phyloP scores from a whole-genome alignment of 1,140 invertebrate species.

The Pseudomyrmex sp. region DNA sequence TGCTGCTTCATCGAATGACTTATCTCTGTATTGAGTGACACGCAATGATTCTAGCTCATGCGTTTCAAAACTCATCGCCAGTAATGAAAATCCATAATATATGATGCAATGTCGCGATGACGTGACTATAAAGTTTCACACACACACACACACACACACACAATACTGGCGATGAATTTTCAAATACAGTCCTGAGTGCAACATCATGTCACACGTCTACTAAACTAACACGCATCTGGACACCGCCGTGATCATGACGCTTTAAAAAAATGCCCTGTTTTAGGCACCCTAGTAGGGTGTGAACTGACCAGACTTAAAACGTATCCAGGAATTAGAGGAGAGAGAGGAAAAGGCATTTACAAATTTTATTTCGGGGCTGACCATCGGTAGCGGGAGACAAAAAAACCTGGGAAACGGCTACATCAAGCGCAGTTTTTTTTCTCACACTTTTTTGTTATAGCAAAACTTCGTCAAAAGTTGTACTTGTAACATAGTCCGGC shows the following conservation, averaged over 20 bases:
- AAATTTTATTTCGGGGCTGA: conserved; percentile 31
- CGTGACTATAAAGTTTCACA: too few species aligned
- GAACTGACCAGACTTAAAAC: conserved; percentile 39
- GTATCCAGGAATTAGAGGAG: conserved; percentile 16
- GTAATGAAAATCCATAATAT: too few species aligned
- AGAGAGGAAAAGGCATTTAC: conserved; percentile 20
- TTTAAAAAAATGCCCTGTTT: conserved; percentile 54
- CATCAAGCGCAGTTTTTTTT: neutral
- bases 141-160: too few species aligned
- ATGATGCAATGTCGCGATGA: too few species aligned
- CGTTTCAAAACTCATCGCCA: too few species aligned
- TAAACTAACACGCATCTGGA: conserved; percentile 22
- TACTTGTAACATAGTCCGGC: conserved; percentile 4
- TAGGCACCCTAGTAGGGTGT: conserved; percentile 12
- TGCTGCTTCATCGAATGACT: neutral
- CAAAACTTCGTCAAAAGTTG: neutral
- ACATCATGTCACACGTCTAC: conserved; percentile 33
- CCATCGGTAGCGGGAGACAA: conserved; percentile 27
- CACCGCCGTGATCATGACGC: conserved; percentile 27
- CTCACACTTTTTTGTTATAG: neutral
- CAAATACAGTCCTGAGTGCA: neutral
- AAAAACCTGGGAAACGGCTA: conserved; percentile 29
- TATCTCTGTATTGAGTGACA: neutral
- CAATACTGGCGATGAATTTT: too few species aligned
- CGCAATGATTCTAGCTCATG: neutral